These are phyloP conservation scores for Metopolophium dirhodum DNA, from an alignment of 1,140 invertebrate genomes.

Conservation along the genomic window DNA sequence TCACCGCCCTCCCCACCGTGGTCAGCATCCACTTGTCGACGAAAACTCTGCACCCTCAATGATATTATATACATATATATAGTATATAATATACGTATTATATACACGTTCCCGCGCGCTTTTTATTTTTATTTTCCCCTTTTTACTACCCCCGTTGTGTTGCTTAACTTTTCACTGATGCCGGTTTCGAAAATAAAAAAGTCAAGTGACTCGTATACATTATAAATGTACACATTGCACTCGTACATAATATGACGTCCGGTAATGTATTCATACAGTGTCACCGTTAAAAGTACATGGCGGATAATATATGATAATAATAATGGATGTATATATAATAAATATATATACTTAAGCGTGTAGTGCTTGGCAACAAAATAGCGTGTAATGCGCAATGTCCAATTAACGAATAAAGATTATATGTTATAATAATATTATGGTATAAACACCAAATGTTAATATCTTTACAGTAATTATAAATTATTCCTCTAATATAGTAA, in stretches of 20 bases:
- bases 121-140: slow-evolving; percentile 29
- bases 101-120: not conserved
- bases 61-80: not conserved
- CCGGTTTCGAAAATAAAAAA: slow-evolving; percentile 45
- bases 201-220: slow-evolving; percentile 47
- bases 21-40: slow-evolving; percentile 56
- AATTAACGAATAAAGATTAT: not conserved
- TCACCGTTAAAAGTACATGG: slow-evolving; percentile 17
- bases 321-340: not conserved
- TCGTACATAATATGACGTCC: not conserved
- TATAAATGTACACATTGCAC: not conserved
- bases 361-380: not conserved
- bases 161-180: slow-evolving; percentile 43
- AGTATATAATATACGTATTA: not conserved
- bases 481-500: not conserved
- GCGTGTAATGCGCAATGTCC: not conserved
- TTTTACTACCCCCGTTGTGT: slow-evolving; percentile 31
- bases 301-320: not conserved
- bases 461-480: not conserved
- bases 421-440: not conserved
- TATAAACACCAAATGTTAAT: not conserved
- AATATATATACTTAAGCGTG: not conserved
- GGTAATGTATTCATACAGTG: slow-evolving; percentile 30
- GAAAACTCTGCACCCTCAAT: slow-evolving; percentile 33
- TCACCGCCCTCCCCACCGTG: not conserved